Evolutionary conservation across 2,888 invertebrate species (phyloP).

Genomic region (Lepidocyrtoides sp.): DNA sequence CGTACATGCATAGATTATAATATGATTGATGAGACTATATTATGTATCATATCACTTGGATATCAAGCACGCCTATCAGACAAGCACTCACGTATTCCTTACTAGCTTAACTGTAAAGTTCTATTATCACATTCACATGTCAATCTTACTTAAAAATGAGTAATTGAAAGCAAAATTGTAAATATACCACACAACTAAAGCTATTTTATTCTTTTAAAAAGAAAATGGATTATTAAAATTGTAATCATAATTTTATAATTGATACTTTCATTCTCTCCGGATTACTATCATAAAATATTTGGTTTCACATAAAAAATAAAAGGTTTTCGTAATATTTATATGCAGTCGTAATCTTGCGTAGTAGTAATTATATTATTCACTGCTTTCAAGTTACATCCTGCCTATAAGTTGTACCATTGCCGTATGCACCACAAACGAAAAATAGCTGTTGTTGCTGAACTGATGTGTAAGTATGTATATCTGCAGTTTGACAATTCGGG

Average conservation of each 20-base stretch:
- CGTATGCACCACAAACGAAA: neutral
- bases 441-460: neutral
- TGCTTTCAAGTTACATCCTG: neutral
- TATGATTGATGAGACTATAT: too few relatives aligned
- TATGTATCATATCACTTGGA: too few relatives aligned
- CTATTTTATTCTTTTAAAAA: too few relatives aligned
- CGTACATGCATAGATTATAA: too few relatives aligned
- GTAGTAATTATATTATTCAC: constrained; percentile 1
- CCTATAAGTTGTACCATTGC: neutral
- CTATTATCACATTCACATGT: constrained; percentile 78
- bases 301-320: constrained; percentile 13
- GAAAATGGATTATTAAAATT: too few relatives aligned
- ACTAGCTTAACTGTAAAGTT: neutral
- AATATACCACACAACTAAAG: neutral
- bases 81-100: neutral
- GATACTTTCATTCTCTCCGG: neutral
- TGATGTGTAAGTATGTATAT: neutral
- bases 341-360: neutral
- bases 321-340: constrained; percentile 24
- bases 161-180: neutral
- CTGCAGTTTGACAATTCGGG: constrained; percentile 40
- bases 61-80: too few relatives aligned
- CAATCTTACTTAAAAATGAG: constrained; percentile 65
- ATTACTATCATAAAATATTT: neutral
- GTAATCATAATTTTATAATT: neutral